Evolutionary conservation across 1,140 invertebrate genomes (phyloP), one percentile per base, ranked within the genome.

Genomic region (Macrotrachela quadricornifera): DNA sequence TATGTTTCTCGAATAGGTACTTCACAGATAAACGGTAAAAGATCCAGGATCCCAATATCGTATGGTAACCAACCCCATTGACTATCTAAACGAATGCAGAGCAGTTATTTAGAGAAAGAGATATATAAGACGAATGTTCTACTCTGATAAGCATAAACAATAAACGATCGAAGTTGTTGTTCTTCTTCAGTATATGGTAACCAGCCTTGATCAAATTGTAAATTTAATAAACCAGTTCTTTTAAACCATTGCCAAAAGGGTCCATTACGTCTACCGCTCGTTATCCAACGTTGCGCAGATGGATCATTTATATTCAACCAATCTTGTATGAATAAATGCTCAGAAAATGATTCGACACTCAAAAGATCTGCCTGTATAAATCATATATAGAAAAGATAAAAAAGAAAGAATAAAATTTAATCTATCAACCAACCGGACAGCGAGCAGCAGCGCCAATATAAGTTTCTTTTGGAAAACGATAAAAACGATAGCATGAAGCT

Each of bases 21-120:
- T 74, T 91, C 83, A 73, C 87, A 92, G 60, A 91, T 87, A 60
- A 83, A 90, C 18, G 83, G 74, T 52, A 30, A 4, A 4, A 8
- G 2, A 4, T 30, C 21, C 8, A 30, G 3, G 3, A 30, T 30
- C 8, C 3, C 8, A 2, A 30, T 30, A 30, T 30, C 21, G 8
- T 30, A 30, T 30, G 21, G 21, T 30, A 30, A 30, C 57, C 57
- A 58, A 15, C 57, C 56, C 57, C 57, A 58, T 18, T 44, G 39
- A 39, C 46, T 42, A 17, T 42, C 50, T 56, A 30, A 4, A 30
- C 2, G 21, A 30, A 8, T 30, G 8, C 21, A 30, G 8, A 4
- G 8, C 2, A 30, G 21, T 4, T 30, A 4, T 30, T 30, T 8
- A 30, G 8, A 4, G 8, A 30, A 2, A 30, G 2, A 30, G 8